These are phyloP conservation scores for Peromyscus maniculatus DNA, from an alignment of 2,113 vertebrate genomes.

Conservation along the genomic window DNA sequence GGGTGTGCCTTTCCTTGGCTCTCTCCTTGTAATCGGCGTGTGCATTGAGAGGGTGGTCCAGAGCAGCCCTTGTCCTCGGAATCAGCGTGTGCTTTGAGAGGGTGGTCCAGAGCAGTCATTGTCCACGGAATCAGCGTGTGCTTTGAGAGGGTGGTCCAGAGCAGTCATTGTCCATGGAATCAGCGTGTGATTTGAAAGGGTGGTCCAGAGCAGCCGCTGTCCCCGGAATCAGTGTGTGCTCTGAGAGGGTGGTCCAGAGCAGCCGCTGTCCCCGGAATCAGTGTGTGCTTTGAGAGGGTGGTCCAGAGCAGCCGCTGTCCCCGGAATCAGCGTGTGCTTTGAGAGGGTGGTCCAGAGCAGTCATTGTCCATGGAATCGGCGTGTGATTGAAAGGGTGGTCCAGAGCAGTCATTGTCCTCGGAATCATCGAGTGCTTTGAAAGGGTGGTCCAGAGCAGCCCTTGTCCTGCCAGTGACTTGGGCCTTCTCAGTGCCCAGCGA, in stretches of 20 bases:
- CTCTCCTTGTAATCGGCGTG: background rate
- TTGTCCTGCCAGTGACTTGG: background rate
- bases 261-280: background rate
- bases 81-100: conserved; percentile 20
- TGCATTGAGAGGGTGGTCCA: background rate
- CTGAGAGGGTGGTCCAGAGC: background rate
- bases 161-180: background rate
- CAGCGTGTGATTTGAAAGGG: background rate
- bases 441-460: background rate
- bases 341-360: background rate
- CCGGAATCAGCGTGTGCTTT: conserved; percentile 23
- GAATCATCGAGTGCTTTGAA: conserved; percentile 23
- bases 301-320: background rate
- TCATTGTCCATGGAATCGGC: background rate
- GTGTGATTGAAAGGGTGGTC: background rate
- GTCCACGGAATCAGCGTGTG: conserved; percentile 4
- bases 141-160: background rate
- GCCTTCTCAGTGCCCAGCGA: background rate
- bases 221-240: too few species aligned
- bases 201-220: background rate
- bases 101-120: background rate
- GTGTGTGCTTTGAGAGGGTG: background rate
- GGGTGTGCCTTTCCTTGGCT: background rate
- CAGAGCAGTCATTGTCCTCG: background rate
- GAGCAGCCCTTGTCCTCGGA: background rate